These are phyloP conservation scores for Listrodromus nycthemerus DNA, from an alignment of 2,888 invertebrate species.

Conservation along the genomic window DNA sequence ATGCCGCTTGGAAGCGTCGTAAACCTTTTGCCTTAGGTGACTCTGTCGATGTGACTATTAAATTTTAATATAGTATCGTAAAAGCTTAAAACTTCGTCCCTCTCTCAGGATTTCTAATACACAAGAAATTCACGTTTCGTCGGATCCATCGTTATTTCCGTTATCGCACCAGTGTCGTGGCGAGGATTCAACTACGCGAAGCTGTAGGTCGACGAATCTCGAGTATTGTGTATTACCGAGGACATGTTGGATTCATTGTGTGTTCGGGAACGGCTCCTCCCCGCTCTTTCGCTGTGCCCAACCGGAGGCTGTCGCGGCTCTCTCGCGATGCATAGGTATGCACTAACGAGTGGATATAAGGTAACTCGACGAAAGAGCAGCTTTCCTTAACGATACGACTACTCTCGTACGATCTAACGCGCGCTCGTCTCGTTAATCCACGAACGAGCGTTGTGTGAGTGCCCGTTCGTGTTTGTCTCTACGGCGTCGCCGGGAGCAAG, in stretches of 20 bases:
- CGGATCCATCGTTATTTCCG: not conserved
- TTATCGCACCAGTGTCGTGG: slow-evolving; percentile 40
- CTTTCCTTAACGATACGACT: slow-evolving; percentile 63
- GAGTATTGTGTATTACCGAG: slow-evolving; percentile 21
- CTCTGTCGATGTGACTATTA: too few species aligned
- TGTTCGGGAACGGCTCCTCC: slow-evolving; percentile 37
- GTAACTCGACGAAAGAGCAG: slow-evolving; percentile 54
- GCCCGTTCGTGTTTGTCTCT: slow-evolving; percentile 13
- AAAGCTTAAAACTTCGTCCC: too few species aligned
- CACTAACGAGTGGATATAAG: slow-evolving; percentile 66
- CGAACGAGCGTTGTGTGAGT: not conserved
- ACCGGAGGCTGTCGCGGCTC: slow-evolving; percentile 34
- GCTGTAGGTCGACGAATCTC: not conserved
- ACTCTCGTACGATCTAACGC: slow-evolving; percentile 47
- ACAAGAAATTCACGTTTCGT: slow-evolving; percentile 29
- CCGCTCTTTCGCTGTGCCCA: slow-evolving; percentile 29
- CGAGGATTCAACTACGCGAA: slow-evolving; percentile 35
- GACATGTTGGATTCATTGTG: slow-evolving; percentile 42
- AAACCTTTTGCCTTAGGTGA: too few species aligned
- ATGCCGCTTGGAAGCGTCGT: too few species aligned
- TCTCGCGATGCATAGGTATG: slow-evolving; percentile 33
- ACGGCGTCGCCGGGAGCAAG: slow-evolving; percentile 28
- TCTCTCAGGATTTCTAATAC: not conserved
- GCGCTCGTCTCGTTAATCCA: slow-evolving; percentile 59
- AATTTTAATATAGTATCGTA: too few species aligned